Evolutionary conservation across 2,888 invertebrate species (phyloP), one percentile per base, ranked within the genome.

Genomic region (Thymelicus sylvestris): DNA sequence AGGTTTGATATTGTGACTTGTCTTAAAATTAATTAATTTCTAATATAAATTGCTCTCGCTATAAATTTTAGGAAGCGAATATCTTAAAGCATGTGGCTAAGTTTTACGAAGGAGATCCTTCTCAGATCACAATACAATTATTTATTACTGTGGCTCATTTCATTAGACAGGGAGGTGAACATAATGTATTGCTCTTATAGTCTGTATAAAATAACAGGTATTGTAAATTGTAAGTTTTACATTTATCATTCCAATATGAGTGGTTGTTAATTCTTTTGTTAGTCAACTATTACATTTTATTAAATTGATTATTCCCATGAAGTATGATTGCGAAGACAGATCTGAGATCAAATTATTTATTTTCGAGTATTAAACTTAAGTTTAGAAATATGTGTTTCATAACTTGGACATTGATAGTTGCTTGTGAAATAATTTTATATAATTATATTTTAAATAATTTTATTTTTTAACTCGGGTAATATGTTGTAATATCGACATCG

Each of bases 1-100:
- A 86, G 79, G 81, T 88, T 89, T 87, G 85, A 88, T 89, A 90
- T 89, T 85, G 89, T 89, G 85, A 86, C 80, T 86, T 84, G 86
- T 89, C 85, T 80, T 83, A 83, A 86, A 76, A 82, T 81, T 71
- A 74, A 83, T 81, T 83, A 79, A 82, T 85, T 86, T 86, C 82
- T 77, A 82, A 83, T 81, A 80, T 80, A 83, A 57, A 59, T 71
- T 71, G 57, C 81, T 85, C 81, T 87, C 78, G 84, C 83, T 86
- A 83, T 80, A 83, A 85, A 84, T 82, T 80, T 83, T 82, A 83
- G 81, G 77, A 83, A 81, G 81, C 82, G 64, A 83, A 77, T 76
- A 76, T 73, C 72, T 72, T 75, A 75, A 74, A 75, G 52, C 65
- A 71, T 44, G 76, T 75, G 78, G 76, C 76, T 73, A 73, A 74